phyloP scores from a whole-genome alignment of 2,888 invertebrate genomes.

The Cephus pulcher region DNA sequence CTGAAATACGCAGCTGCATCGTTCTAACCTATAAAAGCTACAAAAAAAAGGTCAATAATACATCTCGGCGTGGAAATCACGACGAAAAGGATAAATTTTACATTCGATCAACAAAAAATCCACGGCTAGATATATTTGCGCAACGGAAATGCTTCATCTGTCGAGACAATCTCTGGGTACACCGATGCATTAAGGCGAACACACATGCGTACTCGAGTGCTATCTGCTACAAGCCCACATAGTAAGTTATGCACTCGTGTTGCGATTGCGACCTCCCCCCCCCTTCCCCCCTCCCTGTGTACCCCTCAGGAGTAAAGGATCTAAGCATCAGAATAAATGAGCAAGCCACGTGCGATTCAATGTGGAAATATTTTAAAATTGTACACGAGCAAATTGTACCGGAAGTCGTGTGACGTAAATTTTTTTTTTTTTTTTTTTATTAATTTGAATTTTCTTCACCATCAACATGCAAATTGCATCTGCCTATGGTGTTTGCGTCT shows the following conservation, averaged over 20 bases:
- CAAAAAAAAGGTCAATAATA: neutral
- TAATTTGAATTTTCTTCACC: neutral
- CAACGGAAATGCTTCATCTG: neutral
- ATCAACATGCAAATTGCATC: neutral
- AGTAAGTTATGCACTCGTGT: neutral
- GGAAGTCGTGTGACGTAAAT: neutral
- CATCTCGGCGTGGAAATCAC: neutral
- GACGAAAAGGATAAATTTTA: neutral
- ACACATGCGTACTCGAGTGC: neutral
- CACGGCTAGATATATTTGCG: neutral
- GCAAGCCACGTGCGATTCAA: neutral
- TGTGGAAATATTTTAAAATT: neutral
- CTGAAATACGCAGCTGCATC: slow-evolving; percentile 24
- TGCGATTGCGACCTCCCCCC: neutral
- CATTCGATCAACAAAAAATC: neutral
- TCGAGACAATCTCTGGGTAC: neutral
- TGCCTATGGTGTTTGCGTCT: neutral
- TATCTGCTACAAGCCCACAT: neutral
- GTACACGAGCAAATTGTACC: neutral
- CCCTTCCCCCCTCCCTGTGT: too few relatives aligned
- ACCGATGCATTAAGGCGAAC: neutral
- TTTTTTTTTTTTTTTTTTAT: too few relatives aligned
- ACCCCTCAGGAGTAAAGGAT: neutral
- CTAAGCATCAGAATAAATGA: neutral
- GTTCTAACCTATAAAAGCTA: neutral